These are phyloP conservation scores for Lamellibrachia columna DNA, from an alignment of 2,888 invertebrate species.

Conservation along the genomic window DNA sequence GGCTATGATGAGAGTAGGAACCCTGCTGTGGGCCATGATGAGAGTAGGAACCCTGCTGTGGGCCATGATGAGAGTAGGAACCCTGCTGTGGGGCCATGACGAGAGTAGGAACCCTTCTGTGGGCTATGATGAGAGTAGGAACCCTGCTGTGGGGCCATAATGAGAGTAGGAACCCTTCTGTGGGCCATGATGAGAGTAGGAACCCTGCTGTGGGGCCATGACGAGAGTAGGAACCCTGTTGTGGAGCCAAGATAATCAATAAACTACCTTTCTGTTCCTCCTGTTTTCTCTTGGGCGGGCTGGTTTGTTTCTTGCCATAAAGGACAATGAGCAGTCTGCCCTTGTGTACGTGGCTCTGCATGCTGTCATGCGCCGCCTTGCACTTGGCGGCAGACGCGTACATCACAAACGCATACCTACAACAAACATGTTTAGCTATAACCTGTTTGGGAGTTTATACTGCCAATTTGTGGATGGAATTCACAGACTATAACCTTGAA, in stretches of 20 bases:
- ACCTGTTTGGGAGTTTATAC: background rate
- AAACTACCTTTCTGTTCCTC: background rate
- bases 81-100: too few species aligned
- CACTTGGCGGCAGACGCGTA: background rate
- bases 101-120: too few species aligned
- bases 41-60: too few species aligned
- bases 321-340: background rate
- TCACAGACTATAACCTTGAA: background rate
- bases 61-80: too few species aligned
- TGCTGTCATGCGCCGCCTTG: background rate
- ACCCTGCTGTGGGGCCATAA: too few species aligned
- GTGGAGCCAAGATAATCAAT: background rate
- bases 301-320: background rate
- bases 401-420: background rate
- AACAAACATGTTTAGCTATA: slow-evolving; percentile 19
- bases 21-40: too few species aligned
- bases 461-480: background rate
- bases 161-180: too few species aligned
- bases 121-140: too few species aligned
- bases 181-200: too few species aligned
- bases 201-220: too few species aligned
- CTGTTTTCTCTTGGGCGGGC: background rate
- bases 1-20: too few species aligned
- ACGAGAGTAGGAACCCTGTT: too few species aligned
- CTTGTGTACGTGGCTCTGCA: background rate